These are phyloP conservation scores for Isichthys henryi DNA, from an alignment of 2,113 vertebrate genomes.

Conservation along the genomic window DNA sequence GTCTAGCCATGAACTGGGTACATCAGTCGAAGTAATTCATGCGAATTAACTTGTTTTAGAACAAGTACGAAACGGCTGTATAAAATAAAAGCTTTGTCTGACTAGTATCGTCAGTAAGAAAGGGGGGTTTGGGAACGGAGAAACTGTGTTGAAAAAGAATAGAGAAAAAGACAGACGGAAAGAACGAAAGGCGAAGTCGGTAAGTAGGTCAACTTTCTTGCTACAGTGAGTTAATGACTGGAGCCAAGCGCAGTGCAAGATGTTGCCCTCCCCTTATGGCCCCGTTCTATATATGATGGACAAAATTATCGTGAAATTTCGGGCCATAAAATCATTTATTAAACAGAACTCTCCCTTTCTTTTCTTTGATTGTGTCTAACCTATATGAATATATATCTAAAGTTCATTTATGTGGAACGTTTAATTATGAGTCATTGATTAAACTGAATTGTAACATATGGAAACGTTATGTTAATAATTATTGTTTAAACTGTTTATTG, in stretches of 20 bases:
- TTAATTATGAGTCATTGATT: not conserved
- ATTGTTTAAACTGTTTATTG: not conserved
- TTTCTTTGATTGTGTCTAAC: not conserved
- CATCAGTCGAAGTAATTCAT: not conserved
- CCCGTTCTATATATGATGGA: not conserved
- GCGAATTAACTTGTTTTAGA: not conserved
- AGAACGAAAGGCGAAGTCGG: conserved; percentile 46
- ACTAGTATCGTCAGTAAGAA: not conserved
- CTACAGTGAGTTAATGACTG: conserved; percentile 54
- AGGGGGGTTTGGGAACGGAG: not conserved
- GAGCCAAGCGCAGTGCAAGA: conserved; percentile 5
- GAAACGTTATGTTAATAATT: not conserved
- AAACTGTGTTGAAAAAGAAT: not conserved
- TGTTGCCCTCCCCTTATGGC: not conserved
- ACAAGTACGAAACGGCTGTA: not conserved
- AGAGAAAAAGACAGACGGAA: conserved; percentile 13
- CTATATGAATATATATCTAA: not conserved
- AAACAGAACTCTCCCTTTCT: not conserved
- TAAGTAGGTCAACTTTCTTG: conserved; percentile 66
- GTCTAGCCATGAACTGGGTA: not conserved
- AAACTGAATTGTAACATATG: not conserved
- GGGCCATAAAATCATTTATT: not conserved
- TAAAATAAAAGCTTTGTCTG: not conserved
- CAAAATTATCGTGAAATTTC: not conserved
- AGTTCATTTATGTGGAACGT: not conserved